These are phyloP conservation scores for Sabatieria punctata DNA, from an alignment of 2,888 invertebrate species.

Conservation along the genomic window DNA sequence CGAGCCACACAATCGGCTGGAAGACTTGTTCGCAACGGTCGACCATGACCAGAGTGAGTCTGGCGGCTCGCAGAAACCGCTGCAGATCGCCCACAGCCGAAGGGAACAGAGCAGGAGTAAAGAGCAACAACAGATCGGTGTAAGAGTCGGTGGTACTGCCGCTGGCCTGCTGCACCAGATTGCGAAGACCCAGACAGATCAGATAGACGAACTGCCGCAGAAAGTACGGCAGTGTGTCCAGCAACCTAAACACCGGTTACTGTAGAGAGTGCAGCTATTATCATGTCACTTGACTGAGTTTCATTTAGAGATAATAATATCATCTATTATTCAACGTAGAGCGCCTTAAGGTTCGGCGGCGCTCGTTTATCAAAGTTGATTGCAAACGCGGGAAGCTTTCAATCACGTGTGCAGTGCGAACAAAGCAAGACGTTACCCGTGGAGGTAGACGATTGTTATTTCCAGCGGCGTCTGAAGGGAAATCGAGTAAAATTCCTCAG, in stretches of 20 bases:
- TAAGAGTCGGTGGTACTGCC: slow-evolving; percentile 12
- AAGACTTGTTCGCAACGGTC: slow-evolving; percentile 15
- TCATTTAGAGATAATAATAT: too few species aligned
- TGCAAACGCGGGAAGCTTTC: too few species aligned
- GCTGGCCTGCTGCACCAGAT: slow-evolving; percentile 12
- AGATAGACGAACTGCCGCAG: slow-evolving; percentile 15
- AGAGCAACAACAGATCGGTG: slow-evolving; percentile 14
- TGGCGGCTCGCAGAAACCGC: slow-evolving; percentile 13
- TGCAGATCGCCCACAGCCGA: slow-evolving; percentile 13
- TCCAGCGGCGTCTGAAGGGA: slow-evolving; percentile 10
- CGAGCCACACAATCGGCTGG: slow-evolving; percentile 10
- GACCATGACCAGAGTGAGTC: slow-evolving; percentile 12
- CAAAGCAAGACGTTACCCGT: slow-evolving; percentile 7
- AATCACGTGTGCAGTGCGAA: too few species aligned
- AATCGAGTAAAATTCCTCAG: slow-evolving; percentile 13
- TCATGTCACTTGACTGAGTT: too few species aligned
- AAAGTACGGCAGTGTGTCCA: slow-evolving; percentile 12
- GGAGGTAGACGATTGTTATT: slow-evolving; percentile 12
- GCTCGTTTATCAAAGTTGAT: too few species aligned
- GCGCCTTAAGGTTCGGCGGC: too few species aligned
- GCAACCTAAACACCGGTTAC: slow-evolving; percentile 10
- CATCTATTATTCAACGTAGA: too few species aligned
- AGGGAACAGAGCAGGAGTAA: slow-evolving; percentile 15
- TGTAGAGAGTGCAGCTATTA: too few species aligned
- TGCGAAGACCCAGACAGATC: slow-evolving; percentile 12